phyloP scores from a whole-genome alignment of 2,888 invertebrate genomes.

The Camptogramma bilineatum region DNA sequence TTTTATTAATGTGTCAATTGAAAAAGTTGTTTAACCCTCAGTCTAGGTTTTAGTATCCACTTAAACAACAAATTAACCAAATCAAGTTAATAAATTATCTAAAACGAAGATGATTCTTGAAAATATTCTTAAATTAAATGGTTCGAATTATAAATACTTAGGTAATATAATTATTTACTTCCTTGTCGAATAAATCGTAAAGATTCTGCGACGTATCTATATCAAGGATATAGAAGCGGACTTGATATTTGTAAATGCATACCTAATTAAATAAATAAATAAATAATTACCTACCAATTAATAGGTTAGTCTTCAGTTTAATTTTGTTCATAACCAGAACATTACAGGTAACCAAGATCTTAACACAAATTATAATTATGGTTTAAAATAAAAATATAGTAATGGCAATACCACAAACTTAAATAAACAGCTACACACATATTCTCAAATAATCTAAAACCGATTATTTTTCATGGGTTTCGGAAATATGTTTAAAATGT shows the following conservation, averaged over 20 bases:
- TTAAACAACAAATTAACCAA: not conserved
- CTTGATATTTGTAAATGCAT: not conserved
- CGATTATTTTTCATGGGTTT: too few species aligned
- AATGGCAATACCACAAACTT: too few species aligned
- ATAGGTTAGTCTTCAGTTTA: not conserved
- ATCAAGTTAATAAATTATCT: conserved; percentile 7
- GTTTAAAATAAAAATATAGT: too few species aligned
- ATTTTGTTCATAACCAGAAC: too few species aligned
- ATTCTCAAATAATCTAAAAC: too few species aligned
- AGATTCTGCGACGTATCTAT: not conserved
- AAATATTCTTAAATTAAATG: not conserved
- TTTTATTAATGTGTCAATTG: conserved; percentile 11
- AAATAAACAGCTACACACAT: too few species aligned
- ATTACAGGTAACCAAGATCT: too few species aligned
- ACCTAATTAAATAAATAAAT: not conserved
- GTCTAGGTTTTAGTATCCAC: conserved; percentile 6
- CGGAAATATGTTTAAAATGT: too few species aligned
- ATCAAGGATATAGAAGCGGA: not conserved
- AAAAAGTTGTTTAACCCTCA: conserved; percentile 27
- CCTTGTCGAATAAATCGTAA: not conserved
- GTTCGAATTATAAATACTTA: not conserved
- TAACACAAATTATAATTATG: too few species aligned
- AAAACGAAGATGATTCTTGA: conserved; percentile 16
- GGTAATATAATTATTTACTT: not conserved
- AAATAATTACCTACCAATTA: not conserved